Evolutionary conservation across 23 tunicate genomes (phyloP).

Genomic region (Halocynthia roretzi): DNA sequence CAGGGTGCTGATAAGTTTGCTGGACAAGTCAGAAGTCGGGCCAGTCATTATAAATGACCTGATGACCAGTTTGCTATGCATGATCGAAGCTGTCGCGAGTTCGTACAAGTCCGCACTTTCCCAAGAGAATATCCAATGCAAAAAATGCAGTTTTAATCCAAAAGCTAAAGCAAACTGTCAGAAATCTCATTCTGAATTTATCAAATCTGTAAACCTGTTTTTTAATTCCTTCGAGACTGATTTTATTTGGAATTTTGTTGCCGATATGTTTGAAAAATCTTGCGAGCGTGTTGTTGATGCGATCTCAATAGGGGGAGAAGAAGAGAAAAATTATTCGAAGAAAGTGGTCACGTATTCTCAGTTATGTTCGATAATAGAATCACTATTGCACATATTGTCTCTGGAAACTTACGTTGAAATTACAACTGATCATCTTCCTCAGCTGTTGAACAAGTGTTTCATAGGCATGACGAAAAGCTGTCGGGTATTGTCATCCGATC

Average conservation of each 20-base stretch:
- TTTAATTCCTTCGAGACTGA: constrained; percentile 53
- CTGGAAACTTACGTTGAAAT: constrained; percentile 52
- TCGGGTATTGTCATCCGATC: not conserved
- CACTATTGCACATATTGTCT: constrained; percentile 29
- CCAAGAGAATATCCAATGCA: not conserved
- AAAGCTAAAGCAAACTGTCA: not conserved
- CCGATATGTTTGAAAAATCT: not conserved
- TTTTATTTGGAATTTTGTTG: constrained; percentile 42
- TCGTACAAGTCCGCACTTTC: not conserved
- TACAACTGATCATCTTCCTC: constrained; percentile 5
- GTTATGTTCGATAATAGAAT: constrained; percentile 33
- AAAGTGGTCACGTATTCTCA: constrained; percentile 12
- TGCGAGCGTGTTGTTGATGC: not conserved
- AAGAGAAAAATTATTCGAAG: not conserved
- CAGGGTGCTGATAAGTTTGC: constrained; percentile 39
- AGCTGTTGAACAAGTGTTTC: constrained; percentile 5
- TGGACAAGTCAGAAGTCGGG: constrained; percentile 87
- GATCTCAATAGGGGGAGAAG: not conserved
- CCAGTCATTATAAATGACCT: constrained; percentile 51
- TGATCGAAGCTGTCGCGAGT: constrained; percentile 2
- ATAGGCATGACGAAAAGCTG: not conserved
- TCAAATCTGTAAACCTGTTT: constrained; percentile 45
- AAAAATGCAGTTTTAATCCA: not conserved
- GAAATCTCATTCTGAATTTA: constrained; percentile 24
- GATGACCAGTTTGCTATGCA: not conserved